phyloP scores from a whole-genome alignment of 2,113 vertebrate species.

The Hystrix brachyura region DNA sequence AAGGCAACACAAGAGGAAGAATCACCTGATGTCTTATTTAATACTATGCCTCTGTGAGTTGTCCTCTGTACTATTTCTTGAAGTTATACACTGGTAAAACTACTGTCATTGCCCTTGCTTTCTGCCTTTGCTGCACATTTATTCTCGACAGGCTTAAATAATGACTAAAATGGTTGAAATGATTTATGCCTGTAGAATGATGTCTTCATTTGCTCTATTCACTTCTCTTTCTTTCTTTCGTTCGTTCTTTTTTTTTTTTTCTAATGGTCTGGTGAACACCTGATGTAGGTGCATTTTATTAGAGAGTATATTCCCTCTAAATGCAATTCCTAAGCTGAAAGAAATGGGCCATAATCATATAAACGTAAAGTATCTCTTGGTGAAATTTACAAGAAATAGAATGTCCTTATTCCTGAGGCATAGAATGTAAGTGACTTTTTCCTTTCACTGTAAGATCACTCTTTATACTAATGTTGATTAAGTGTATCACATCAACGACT shows the following conservation, averaged over 20 bases:
- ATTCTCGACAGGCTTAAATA: constrained; percentile 70
- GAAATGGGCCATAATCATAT: constrained; percentile 82
- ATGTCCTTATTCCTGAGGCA: constrained; percentile 73
- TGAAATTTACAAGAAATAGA: constrained; percentile 73
- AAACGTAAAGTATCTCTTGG: constrained; percentile 79
- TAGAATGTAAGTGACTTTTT: constrained; percentile 43
- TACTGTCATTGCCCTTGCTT: constrained; percentile 67
- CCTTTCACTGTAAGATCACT: constrained; percentile 10
- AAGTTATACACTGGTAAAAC: constrained; percentile 46
- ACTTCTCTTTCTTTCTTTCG: constrained; percentile 8
- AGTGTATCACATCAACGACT: constrained; percentile 51
- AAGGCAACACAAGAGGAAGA: background rate
- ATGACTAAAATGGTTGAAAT: constrained; percentile 74
- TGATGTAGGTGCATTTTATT: constrained; percentile 81
- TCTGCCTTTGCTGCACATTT: constrained; percentile 71
- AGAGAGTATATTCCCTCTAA: constrained; percentile 77
- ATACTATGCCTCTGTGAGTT: background rate
- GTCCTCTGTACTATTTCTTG: constrained; percentile 57
- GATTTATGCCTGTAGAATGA: constrained; percentile 74
- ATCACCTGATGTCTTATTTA: constrained; percentile 27
- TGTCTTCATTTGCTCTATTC: constrained; percentile 77
- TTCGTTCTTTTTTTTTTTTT: constrained; percentile 14
- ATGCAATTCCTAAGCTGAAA: constrained; percentile 73
- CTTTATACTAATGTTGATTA: constrained; percentile 68
- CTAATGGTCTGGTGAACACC: constrained; percentile 79